Percentiles rank a stretch among this genome's conserved stretches.
Evolutionary conservation across 2,888 invertebrate species (phyloP).

Genomic region (Troides aeacus): DNA sequence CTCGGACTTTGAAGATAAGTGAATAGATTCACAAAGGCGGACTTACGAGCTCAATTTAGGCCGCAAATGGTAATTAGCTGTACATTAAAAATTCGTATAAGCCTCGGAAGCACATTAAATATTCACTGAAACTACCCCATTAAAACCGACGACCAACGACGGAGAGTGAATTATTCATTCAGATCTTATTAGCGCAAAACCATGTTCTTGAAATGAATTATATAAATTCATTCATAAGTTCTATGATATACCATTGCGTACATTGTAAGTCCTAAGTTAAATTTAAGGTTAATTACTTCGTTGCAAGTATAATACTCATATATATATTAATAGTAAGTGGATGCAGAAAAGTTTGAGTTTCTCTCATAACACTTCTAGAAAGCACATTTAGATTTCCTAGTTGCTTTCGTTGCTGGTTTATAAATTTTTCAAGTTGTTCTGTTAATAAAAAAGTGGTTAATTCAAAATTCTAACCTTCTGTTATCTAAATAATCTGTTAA

Average conservation of each 20-base stretch:
- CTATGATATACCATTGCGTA: background rate
- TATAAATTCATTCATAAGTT: slow-evolving; percentile 13
- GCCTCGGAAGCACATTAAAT: slow-evolving; percentile 37
- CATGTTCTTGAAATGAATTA: slow-evolving; percentile 18
- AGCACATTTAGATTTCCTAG: too few species aligned
- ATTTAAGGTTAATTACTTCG: too few species aligned
- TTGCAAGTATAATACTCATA: too few species aligned
- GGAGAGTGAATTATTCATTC: slow-evolving; percentile 40
- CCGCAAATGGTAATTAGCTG: slow-evolving; percentile 44
- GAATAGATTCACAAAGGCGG: slow-evolving; percentile 36
- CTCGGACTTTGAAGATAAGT: slow-evolving; percentile 28
- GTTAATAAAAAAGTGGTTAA: too few species aligned
- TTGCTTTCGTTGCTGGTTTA: too few species aligned
- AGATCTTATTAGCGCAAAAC: slow-evolving; percentile 25
- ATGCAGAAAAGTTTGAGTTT: too few species aligned
- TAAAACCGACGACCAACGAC: slow-evolving; percentile 45
- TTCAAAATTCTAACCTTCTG: too few species aligned
- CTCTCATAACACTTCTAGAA: too few species aligned
- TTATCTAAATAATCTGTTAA: too few species aligned
- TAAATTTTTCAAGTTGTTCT: too few species aligned
- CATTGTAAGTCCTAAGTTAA: background rate
- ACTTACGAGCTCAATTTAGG: slow-evolving; percentile 40
- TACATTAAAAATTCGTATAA: slow-evolving; percentile 42
- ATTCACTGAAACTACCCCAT: slow-evolving; percentile 39
- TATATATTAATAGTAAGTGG: too few species aligned